Evolutionary conservation across 2,797 vertebrate species (phyloP).

Genomic region (Epinephelus coioides): DNA sequence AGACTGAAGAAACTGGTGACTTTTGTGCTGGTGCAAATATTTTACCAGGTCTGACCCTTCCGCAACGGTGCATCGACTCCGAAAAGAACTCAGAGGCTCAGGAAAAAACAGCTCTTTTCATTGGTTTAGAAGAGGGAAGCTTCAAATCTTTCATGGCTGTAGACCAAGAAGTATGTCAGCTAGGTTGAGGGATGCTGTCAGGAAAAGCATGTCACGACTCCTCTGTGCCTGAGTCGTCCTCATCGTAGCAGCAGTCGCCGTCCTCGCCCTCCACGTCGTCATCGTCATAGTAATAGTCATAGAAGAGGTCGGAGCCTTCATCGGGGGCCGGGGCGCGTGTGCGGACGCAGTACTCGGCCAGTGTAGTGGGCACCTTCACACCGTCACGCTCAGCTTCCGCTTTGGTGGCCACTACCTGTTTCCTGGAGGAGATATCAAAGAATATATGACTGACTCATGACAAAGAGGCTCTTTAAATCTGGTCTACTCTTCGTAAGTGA

Average conservation of each 20-base stretch:
- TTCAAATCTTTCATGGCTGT: constrained; percentile 72
- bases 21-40: constrained; percentile 82
- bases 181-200: constrained; percentile 15
- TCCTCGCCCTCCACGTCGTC: constrained; percentile 90
- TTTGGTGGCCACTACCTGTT: constrained; percentile 94
- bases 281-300: constrained; percentile 94
- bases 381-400: constrained; percentile 93
- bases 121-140: constrained; percentile 72
- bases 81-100: constrained; percentile 52
- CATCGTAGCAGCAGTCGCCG: constrained; percentile 90
- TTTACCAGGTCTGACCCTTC: constrained; percentile 65
- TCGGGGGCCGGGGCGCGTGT: constrained; percentile 90
- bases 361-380: constrained; percentile 93
- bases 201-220: constrained; percentile 89
- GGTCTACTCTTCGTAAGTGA: neutral
- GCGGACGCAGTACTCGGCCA: constrained; percentile 95
- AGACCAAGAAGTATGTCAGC: constrained; percentile 60
- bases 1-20: constrained; percentile 52
- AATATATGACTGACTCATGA: neutral
- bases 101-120: constrained; percentile 71
- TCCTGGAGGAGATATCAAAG: constrained; percentile 79
- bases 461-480: neutral
- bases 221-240: constrained; percentile 93
- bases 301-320: constrained; percentile 94
- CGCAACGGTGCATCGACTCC: constrained; percentile 55